phyloP scores from a whole-genome alignment of 2,797 vertebrate species.

The Novumbra hubbsi region DNA sequence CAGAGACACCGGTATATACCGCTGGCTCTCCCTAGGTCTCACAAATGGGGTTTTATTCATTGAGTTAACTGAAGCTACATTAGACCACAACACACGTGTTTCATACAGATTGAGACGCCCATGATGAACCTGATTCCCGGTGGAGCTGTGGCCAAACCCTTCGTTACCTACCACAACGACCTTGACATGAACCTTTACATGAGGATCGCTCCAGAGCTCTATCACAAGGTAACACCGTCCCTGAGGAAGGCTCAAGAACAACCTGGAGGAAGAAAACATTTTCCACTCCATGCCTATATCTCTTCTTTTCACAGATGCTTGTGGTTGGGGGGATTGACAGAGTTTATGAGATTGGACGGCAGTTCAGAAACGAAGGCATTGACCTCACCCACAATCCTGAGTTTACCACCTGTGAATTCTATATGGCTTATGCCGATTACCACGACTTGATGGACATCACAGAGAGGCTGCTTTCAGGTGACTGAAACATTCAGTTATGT shows the following conservation, averaged over 20 bases:
- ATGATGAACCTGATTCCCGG: constrained; percentile 99
- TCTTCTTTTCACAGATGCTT: constrained; percentile 80
- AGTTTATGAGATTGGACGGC: constrained; percentile 95
- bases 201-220: constrained; percentile 97
- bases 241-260: background rate
- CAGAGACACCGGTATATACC: no score
- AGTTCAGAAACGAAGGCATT: constrained; percentile 98
- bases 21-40: background rate
- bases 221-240: constrained; percentile 85
- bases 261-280: background rate
- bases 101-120: constrained; percentile 90
- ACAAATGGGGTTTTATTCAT: background rate
- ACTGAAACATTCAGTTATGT: constrained; percentile 9
- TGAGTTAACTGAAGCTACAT: background rate
- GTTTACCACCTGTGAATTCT: constrained; percentile 98
- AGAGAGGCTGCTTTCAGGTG: constrained; percentile 92
- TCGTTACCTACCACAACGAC: constrained; percentile 95
- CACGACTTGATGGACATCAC: constrained; percentile 95
- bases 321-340: constrained; percentile 96
- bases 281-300: background rate
- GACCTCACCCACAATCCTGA: constrained; percentile 98
- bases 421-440: constrained; percentile 99
- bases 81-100: constrained; percentile 11
- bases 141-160: constrained; percentile 93
- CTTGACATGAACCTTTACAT: constrained; percentile 97